Percentiles rank a stretch among this genome's conserved stretches.
Evolutionary conservation across 2,113 vertebrate species (phyloP).

Genomic region (Toxostoma redivivum): DNA sequence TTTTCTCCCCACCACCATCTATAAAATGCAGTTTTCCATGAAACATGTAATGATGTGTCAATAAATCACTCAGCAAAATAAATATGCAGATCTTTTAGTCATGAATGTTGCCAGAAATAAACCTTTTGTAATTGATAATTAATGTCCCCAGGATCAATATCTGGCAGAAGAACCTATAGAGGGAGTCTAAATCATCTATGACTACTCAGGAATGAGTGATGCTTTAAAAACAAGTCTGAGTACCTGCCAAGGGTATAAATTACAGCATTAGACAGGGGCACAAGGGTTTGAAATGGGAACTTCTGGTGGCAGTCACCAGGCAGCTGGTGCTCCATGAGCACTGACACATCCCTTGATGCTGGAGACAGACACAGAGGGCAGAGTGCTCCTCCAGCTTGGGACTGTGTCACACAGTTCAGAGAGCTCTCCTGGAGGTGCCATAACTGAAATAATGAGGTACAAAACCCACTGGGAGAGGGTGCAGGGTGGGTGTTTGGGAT

Average conservation of each 20-base stretch:
- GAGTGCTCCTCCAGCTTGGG: neutral
- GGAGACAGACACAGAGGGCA: neutral
- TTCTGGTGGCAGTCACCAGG: neutral
- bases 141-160: slow-evolving; percentile 76
- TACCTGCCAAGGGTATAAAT: slow-evolving; percentile 67
- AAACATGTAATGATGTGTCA: slow-evolving; percentile 55
- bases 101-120: slow-evolving; percentile 68
- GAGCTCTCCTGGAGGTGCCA: neutral
- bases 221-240: slow-evolving; percentile 48
- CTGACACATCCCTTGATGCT: neutral
- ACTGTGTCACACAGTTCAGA: neutral
- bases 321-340: neutral
- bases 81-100: slow-evolving; percentile 66
- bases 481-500: neutral
- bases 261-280: slow-evolving; percentile 18
- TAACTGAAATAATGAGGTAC: neutral
- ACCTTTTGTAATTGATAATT: slow-evolving; percentile 79
- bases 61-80: slow-evolving; percentile 76
- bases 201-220: slow-evolving; percentile 65
- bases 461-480: neutral
- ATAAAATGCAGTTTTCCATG: slow-evolving; percentile 67
- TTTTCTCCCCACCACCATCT: slow-evolving; percentile 11
- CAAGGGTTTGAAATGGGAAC: neutral
- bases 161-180: slow-evolving; percentile 66
- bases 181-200: slow-evolving; percentile 65